Conservation (phyloP, 2,797 vertebrate species). For the Channallabes apus region DNA sequence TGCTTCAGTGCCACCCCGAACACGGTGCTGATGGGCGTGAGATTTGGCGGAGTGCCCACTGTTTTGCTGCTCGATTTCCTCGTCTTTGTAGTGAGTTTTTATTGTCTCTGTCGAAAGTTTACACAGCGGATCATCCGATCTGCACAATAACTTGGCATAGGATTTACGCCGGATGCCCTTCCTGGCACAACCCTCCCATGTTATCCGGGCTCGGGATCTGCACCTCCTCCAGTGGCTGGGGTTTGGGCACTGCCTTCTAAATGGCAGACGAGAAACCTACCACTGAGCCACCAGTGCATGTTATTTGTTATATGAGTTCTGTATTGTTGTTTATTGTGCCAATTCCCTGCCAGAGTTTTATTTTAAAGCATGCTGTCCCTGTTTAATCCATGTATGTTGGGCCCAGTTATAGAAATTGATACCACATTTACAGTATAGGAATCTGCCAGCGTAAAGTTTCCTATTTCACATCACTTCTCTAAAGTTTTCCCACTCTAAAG, state of each 20-base stretch:
- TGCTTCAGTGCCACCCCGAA: conserved; percentile 81
- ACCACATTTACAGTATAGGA: not conserved
- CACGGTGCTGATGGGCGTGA: conserved; percentile 82
- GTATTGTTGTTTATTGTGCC: not conserved
- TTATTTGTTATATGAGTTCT: not conserved
- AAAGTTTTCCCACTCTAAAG: not conserved
- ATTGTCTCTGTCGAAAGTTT: not conserved
- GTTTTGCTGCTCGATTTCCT: conserved; percentile 87
- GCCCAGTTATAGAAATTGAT: not conserved
- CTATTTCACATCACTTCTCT: not conserved
- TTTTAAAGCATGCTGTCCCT: not conserved
- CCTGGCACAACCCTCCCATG: too few species aligned
- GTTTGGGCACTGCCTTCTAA: too few species aligned
- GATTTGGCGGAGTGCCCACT: conserved; percentile 87
- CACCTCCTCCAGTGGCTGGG: too few species aligned
- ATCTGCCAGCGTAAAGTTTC: not conserved
- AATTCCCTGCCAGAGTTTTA: not conserved
- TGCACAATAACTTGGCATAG: too few species aligned
- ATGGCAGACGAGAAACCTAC: too few species aligned
- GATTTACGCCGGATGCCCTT: too few species aligned
- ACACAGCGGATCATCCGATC: too few species aligned
- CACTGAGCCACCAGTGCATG: too few species aligned
- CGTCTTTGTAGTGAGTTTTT: conserved; percentile 82
- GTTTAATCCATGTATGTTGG: not conserved
- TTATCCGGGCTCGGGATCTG: too few species aligned